A percentile compares a stretch with the other conserved stretches of the same genome.
These are phyloP conservation scores for Eira barbara DNA, from an alignment of 2,113 vertebrate genomes.

Conservation along the genomic window DNA sequence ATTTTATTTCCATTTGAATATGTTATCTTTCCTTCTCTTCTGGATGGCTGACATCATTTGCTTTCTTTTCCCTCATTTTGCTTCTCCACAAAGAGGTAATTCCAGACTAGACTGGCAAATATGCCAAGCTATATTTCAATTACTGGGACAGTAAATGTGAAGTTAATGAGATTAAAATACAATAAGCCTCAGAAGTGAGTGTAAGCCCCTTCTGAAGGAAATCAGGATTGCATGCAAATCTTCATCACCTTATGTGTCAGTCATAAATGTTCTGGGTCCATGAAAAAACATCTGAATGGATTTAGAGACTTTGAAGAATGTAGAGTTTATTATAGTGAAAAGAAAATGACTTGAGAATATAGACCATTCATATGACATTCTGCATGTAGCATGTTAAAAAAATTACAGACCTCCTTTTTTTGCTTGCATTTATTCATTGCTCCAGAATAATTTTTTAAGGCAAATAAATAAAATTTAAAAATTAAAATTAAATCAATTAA, in stretches of 20 bases:
- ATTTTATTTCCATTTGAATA: neutral
- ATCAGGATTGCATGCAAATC: neutral
- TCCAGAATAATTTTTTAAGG: neutral
- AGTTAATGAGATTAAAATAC: constrained; percentile 29
- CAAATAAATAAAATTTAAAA: neutral
- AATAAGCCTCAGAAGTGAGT: neutral
- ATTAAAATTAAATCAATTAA: too few relatives aligned
- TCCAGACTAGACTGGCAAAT: neutral
- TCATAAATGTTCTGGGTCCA: neutral
- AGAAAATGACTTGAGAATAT: neutral
- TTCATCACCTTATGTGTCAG: neutral
- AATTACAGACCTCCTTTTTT: neutral
- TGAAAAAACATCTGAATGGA: neutral
- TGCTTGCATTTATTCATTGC: neutral
- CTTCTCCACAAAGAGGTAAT: neutral
- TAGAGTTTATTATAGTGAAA: neutral
- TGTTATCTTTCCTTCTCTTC: neutral
- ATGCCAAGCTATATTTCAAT: neutral
- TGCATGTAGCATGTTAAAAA: neutral
- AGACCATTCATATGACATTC: neutral
- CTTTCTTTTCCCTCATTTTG: neutral
- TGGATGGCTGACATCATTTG: neutral
- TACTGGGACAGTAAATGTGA: neutral
- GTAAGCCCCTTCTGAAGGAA: neutral
- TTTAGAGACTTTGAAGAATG: neutral